Base-by-base conservation (phyloP, 2,888 invertebrate species). In the Acheta domesticus region DNA sequence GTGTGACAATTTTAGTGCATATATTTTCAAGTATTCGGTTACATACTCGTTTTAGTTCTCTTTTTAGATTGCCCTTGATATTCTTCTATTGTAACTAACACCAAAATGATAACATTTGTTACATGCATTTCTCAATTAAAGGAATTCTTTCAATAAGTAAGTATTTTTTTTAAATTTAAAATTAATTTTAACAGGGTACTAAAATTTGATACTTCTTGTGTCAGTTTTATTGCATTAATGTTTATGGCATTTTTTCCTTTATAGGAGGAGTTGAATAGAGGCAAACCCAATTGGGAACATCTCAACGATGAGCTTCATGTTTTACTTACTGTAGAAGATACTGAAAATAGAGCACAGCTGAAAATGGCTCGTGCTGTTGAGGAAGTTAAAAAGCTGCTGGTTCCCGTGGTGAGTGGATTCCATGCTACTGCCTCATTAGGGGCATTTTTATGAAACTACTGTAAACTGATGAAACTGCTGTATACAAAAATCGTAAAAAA, bases 231-330 rank as follows among this genome's bases (percentile, higher is more conserved):
- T 19, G n/a, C 12, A 62, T n/a, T n/a, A 62, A 62, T 62, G 3
- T 19, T 4, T 62, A 16, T 62, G n/a, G 3, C n/a, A 0, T 62
- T 62, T 14, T 19, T 62, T 62, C n/a, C 11, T n/a, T 84, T 86
- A 49, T 90, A 99, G 99, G 99, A 99, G 91, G 99, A 99, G 87
- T 94, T 96, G 86, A 99, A 99, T 89, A 92, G 98, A 87, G 99
- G 99, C 84, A 99, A 99, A 89, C 98, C 99, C 83, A 99, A 99
- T 90, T 99, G 99, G 99, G 99, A 99, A 88, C 99, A 99, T 87
- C 90, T 99, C 86, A 97, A 97, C 84, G 99, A 99, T 87, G 99
- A 99, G 85, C 91, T 99, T 80, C 99, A 99, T 88, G 99, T 99
- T 82, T 90, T 99, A 84, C 94, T 99, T 85, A 99, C 98, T 84